phyloP scores from a whole-genome alignment of 35 echinoderm and acorn worm species.

The Patiria miniata region DNA sequence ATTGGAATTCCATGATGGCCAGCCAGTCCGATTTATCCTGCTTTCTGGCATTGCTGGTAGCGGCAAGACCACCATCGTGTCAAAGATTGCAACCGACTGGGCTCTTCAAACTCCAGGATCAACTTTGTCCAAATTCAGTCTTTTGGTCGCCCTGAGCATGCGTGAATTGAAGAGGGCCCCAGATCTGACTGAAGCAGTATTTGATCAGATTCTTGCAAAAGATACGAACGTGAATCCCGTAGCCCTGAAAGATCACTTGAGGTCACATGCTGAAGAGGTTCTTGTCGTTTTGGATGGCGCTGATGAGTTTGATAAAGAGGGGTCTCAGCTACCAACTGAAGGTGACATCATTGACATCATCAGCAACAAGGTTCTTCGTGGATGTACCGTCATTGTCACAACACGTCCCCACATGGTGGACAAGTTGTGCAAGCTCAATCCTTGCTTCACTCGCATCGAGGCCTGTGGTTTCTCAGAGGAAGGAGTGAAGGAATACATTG shows the following conservation, averaged over 20 bases:
- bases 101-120: neutral
- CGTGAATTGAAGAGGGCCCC: neutral
- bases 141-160: neutral
- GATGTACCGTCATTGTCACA: neutral
- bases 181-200: neutral
- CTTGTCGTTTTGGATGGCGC: neutral
- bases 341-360: constrained; percentile 16
- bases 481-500: neutral
- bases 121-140: neutral
- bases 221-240: neutral
- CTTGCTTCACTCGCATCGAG: neutral
- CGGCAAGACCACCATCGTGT: constrained; percentile 20
- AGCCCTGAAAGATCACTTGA: neutral
- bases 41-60: neutral
- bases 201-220: neutral
- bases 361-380: neutral
- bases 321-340: neutral
- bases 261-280: neutral
- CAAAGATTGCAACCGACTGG: constrained; percentile 6
- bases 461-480: neutral
- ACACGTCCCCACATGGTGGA: neutral
- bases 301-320: neutral
- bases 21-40: neutral
- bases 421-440: neutral
- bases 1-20: no score